Evolutionary conservation across 2,888 invertebrate genomes (phyloP).

Genomic region (Aleiodes alternator): DNA sequence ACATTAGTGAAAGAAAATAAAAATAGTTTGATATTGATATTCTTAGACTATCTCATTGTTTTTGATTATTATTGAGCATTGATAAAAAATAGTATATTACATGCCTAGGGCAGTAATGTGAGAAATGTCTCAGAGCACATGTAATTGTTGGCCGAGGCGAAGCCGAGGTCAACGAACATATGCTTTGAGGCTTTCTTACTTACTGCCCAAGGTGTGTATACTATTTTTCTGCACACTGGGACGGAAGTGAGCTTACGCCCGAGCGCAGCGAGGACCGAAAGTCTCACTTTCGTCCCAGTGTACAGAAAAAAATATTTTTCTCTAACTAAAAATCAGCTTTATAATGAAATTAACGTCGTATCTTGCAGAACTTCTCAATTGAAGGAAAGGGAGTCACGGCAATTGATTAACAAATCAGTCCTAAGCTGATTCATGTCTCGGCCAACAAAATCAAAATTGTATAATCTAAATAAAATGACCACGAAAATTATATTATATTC

Average conservation of each 20-base stretch:
- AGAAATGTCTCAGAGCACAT: too few species aligned
- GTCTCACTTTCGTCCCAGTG: too few species aligned
- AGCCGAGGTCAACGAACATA: too few species aligned
- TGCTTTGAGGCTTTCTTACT: too few species aligned
- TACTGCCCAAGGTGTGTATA: too few species aligned
- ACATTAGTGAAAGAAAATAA: not conserved
- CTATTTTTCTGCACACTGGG: too few species aligned
- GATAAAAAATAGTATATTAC: too few species aligned
- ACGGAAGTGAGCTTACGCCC: too few species aligned
- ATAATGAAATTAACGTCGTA: not conserved
- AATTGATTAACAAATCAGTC: conserved; percentile 31
- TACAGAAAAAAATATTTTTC: conserved; percentile 19
- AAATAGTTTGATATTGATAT: not conserved
- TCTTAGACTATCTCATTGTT: conserved; percentile 47
- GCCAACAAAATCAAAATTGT: not conserved
- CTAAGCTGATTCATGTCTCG: not conserved
- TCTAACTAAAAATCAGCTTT: conserved; percentile 5
- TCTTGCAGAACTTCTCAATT: not conserved
- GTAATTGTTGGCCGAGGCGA: too few species aligned
- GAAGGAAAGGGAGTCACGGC: not conserved
- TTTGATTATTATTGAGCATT: conserved; percentile 55
- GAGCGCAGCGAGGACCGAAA: too few species aligned
- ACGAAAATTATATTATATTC: conserved; percentile 5
- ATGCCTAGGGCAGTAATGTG: too few species aligned
- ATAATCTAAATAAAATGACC: not conserved